Evolutionary conservation across 2,113 vertebrate genomes (phyloP).

Genomic region (Taxidea taxus): DNA sequence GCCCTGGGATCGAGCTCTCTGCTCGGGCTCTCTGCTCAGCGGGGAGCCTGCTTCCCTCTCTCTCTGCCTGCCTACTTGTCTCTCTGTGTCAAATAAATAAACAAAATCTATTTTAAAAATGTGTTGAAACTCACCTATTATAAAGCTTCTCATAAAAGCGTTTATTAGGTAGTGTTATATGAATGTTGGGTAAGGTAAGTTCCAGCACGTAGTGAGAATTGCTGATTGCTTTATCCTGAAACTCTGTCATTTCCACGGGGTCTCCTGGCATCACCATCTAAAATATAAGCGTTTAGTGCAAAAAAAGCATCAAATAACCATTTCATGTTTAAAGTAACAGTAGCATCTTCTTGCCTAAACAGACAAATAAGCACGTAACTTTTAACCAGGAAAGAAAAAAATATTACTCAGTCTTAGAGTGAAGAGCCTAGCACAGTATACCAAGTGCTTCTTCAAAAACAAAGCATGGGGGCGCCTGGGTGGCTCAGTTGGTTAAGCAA

Average conservation of each 20-base stretch:
- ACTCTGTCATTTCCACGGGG: slow-evolving; percentile 93
- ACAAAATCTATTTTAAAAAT: not conserved
- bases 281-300: slow-evolving; percentile 39
- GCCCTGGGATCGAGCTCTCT: no score
- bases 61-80: no score
- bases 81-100: no score
- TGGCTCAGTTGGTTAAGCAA: no score
- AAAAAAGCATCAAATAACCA: slow-evolving; percentile 9
- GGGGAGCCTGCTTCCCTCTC: no score
- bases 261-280: slow-evolving; percentile 99
- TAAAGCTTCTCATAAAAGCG: slow-evolving; percentile 97
- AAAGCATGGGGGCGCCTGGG: no score
- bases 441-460: not conserved
- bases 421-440: not conserved
- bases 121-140: slow-evolving; percentile 86
- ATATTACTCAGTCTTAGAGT: not conserved
- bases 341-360: not conserved
- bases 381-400: not conserved
- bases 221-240: slow-evolving; percentile 97
- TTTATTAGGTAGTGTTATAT: slow-evolving; percentile 91
- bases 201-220: slow-evolving; percentile 96
- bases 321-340: not conserved
- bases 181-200: slow-evolving; percentile 91
- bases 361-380: not conserved
- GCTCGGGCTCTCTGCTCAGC: no score